Conservation (phyloP, 2,113 vertebrate species). For the Callorhinus ursinus region DNA sequence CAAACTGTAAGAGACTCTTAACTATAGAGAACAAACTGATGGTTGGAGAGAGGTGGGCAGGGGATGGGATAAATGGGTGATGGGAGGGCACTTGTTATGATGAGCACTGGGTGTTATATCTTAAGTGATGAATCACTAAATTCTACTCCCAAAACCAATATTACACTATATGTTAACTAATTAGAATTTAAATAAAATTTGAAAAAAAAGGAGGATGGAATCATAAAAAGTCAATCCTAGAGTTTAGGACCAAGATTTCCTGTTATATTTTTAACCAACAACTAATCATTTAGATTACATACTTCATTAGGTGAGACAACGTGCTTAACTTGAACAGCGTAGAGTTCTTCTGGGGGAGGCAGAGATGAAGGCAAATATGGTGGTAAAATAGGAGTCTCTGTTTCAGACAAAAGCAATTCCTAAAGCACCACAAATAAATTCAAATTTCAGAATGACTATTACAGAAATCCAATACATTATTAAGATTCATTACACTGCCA, state of each 20-base stretch:
- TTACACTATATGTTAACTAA: not conserved
- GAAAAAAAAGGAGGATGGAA: not conserved
- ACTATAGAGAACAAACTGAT: not conserved
- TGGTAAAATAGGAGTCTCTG: constrained; percentile 73
- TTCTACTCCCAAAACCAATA: not conserved
- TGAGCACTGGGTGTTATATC: not conserved
- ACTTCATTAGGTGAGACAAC: constrained; percentile 94
- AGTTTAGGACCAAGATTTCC: not conserved
- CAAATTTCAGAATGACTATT: constrained; percentile 60
- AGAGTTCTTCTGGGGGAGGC: constrained; percentile 85
- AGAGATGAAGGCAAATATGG: constrained; percentile 83
- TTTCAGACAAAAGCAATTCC: constrained; percentile 83
- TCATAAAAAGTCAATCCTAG: not conserved
- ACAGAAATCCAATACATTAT: not conserved
- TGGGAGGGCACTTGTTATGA: not conserved
- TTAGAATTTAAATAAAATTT: not conserved
- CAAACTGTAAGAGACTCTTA: not conserved
- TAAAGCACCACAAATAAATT: constrained; percentile 79
- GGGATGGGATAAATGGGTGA: not conserved
- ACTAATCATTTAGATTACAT: not conserved
- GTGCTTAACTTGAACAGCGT: constrained; percentile 91
- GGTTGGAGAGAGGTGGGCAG: not conserved
- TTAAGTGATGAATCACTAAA: not conserved
- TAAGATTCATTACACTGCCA: constrained; percentile 8
- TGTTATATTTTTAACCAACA: not conserved